These are phyloP conservation scores for Salvelinus alpinus DNA, from an alignment of 2,113 vertebrate genomes.

Conservation along the genomic window DNA sequence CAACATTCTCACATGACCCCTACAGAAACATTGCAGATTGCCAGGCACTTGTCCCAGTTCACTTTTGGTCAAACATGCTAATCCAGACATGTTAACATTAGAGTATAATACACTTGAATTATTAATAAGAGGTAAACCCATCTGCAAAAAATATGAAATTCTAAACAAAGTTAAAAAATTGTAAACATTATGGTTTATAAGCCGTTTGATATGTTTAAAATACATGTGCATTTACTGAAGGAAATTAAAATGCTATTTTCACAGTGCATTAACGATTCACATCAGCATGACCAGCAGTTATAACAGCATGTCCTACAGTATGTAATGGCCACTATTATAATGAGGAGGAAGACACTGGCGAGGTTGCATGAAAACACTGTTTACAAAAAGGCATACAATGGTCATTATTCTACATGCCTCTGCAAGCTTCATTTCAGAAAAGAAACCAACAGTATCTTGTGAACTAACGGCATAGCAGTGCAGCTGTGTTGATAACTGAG, in stretches of 20 bases:
- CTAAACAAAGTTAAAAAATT: background rate
- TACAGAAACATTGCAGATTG: conserved; percentile 27
- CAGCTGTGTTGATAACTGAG: background rate
- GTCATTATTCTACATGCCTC: conserved; percentile 5
- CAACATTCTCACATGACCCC: conserved; percentile 62
- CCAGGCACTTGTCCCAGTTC: background rate
- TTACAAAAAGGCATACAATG: conserved; percentile 13
- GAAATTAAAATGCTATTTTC: background rate
- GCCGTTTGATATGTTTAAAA: background rate
- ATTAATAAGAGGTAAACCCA: background rate
- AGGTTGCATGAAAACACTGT: conserved; percentile 6
- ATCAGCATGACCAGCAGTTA: background rate
- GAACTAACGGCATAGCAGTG: background rate
- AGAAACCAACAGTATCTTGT: background rate
- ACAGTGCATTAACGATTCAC: background rate
- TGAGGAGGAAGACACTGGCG: conserved; percentile 19
- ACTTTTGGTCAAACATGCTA: background rate
- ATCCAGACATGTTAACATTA: conserved; percentile 14
- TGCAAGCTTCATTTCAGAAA: background rate
- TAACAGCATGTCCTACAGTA: background rate
- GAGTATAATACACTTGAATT: conserved; percentile 8
- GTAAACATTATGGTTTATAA: background rate
- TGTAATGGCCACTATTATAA: conserved; percentile 6
- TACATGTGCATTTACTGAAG: background rate
- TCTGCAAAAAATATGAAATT: background rate